phyloP scores from a whole-genome alignment of 2,888 invertebrate species.

The Chymomyza procnemis region DNA sequence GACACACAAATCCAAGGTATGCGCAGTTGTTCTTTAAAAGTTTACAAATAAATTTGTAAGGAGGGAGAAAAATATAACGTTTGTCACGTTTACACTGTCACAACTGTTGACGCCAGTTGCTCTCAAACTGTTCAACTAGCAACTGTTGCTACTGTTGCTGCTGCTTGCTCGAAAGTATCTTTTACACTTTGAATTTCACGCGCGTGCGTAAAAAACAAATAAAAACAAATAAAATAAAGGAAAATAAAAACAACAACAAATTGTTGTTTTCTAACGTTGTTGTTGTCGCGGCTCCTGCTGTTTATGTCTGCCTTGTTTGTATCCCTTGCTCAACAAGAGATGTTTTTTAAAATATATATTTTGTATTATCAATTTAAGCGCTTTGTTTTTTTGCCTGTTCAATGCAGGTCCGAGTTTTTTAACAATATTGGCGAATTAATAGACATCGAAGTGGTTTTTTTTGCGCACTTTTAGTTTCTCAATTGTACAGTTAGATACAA shows the following conservation, averaged over 20 bases:
- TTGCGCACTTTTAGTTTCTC: conserved; percentile 27
- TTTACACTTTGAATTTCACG: conserved; percentile 28
- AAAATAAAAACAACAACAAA: conserved; percentile 54
- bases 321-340: not conserved
- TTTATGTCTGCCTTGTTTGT: conserved; percentile 13
- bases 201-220: conserved; percentile 37
- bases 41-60: not conserved
- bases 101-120: conserved; percentile 28
- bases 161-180: not conserved
- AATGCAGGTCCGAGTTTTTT: conserved; percentile 75
- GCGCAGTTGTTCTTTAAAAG: not conserved
- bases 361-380: conserved; percentile 7
- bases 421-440: conserved; percentile 75
- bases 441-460: conserved; percentile 75
- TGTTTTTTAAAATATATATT: not conserved
- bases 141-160: conserved; percentile 12
- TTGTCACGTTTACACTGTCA: not conserved
- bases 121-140: conserved; percentile 35
- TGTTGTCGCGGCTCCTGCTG: conserved; percentile 17
- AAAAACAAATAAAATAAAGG: conserved; percentile 58
- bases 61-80: not conserved
- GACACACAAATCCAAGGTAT: conserved; percentile 13
- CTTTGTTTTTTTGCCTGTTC: conserved; percentile 65
- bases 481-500: not conserved
- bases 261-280: conserved; percentile 23